Evolutionary conservation across 2,797 vertebrate genomes (phyloP).

Genomic region (Allochrocebus solatus): DNA sequence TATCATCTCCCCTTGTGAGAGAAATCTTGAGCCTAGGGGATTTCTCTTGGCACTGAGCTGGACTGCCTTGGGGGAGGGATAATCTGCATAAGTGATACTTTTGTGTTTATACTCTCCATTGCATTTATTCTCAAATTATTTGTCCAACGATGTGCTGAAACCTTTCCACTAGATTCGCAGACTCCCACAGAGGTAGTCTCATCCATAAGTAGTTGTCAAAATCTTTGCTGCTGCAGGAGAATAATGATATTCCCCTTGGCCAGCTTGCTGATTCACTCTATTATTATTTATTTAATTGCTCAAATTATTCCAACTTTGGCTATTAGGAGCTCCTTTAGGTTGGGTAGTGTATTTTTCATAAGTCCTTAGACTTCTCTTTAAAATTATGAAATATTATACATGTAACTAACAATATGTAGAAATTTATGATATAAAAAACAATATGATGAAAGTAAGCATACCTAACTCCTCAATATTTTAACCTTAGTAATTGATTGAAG

Average conservation of each 20-base stretch:
- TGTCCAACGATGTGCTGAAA: background rate
- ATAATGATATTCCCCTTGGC: background rate
- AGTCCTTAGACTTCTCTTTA: background rate
- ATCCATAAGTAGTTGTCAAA: background rate
- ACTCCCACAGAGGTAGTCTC: background rate
- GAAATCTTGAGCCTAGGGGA: background rate
- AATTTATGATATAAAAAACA: background rate
- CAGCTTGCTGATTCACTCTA: background rate
- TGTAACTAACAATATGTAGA: background rate
- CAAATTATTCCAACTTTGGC: background rate
- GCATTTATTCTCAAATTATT: background rate
- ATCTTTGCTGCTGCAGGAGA: background rate
- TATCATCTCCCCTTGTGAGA: background rate
- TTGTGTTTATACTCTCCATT: background rate
- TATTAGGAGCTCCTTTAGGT: background rate
- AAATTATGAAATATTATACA: background rate
- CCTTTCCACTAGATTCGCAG: background rate
- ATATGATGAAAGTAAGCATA: background rate
- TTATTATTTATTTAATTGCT: background rate
- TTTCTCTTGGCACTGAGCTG: background rate
- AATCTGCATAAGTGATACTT: background rate
- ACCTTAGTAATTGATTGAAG: background rate
- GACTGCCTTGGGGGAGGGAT: background rate
- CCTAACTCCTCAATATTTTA: background rate
- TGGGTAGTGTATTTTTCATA: background rate